Conservation (phyloP, 2,888 invertebrate genomes). For the Troides oblongomaculatus region DNA sequence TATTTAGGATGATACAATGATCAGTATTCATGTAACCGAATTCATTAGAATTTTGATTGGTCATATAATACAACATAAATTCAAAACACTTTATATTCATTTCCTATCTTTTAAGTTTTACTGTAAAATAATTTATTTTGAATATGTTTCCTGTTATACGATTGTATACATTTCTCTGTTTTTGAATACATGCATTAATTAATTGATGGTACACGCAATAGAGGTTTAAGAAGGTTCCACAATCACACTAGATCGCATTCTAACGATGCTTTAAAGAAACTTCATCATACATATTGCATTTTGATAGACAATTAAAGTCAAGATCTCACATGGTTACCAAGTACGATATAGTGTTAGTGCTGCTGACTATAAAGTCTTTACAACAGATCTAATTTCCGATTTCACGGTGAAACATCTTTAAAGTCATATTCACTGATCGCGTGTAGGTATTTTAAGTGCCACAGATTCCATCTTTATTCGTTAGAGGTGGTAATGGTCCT, state of each 20-base stretch:
- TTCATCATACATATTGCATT: not conserved
- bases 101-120: too few relatives aligned
- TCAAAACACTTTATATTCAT: too few relatives aligned
- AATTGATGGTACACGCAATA: too few relatives aligned
- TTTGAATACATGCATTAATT: too few relatives aligned
- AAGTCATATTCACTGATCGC: slow-evolving; percentile 17
- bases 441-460: slow-evolving; percentile 22
- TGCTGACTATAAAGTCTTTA: slow-evolving; percentile 4
- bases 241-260: too few relatives aligned
- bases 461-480: slow-evolving; percentile 21
- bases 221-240: too few relatives aligned
- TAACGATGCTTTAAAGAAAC: not conserved
- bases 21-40: not conserved
- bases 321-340: not conserved
- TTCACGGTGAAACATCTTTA: slow-evolving; percentile 19
- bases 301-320: slow-evolving; percentile 2
- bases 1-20: not conserved
- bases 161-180: too few relatives aligned
- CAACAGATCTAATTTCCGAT: slow-evolving; percentile 23
- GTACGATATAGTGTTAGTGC: slow-evolving; percentile 3
- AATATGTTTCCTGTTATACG: too few relatives aligned
- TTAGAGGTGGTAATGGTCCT: slow-evolving; percentile 13
- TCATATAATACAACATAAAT: too few relatives aligned
- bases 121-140: too few relatives aligned
- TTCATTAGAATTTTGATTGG: too few relatives aligned